Percentiles rank a stretch among this genome's conserved stretches.
Evolutionary conservation across 2,113 vertebrate species (phyloP).

Genomic region (Felis chaus): DNA sequence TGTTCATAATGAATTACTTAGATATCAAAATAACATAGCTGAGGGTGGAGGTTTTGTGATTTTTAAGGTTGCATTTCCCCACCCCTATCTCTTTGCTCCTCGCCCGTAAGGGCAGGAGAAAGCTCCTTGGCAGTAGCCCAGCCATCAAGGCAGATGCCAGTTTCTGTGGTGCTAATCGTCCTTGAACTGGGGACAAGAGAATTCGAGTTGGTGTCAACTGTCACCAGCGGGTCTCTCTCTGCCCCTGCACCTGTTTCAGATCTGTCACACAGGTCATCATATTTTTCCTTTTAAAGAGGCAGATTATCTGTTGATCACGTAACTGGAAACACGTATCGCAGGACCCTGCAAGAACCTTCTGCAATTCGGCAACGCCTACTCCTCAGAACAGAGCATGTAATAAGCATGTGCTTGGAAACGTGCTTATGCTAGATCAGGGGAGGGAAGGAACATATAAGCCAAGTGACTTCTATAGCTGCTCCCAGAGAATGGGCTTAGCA

Average conservation of each 20-base stretch:
- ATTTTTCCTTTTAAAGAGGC: slow-evolving; percentile 91
- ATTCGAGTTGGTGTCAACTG: slow-evolving; percentile 66
- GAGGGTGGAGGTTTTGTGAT: not conserved
- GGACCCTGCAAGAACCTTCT: not conserved
- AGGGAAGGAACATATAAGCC: not conserved
- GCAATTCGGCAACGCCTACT: slow-evolving; percentile 54
- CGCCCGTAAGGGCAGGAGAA: not conserved
- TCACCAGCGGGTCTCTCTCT: slow-evolving; percentile 44
- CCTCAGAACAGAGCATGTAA: slow-evolving; percentile 35
- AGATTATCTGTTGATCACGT: slow-evolving; percentile 76
- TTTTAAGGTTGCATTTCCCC: slow-evolving; percentile 10
- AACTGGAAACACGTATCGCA: slow-evolving; percentile 67
- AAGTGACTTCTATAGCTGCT: no score
- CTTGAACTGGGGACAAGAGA: slow-evolving; percentile 75
- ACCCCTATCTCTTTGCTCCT: not conserved
- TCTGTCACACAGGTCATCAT: slow-evolving; percentile 88
- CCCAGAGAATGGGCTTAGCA: slow-evolving; percentile 86
- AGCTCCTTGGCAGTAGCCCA: not conserved
- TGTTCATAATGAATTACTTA: not conserved
- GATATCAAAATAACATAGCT: slow-evolving; percentile 38
- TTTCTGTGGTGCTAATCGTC: slow-evolving; percentile 49
- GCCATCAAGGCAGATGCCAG: not conserved
- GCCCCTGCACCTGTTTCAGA: slow-evolving; percentile 88
- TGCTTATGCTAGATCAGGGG: slow-evolving; percentile 45
- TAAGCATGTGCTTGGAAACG: slow-evolving; percentile 30